These are phyloP conservation scores for Hermodice carunculata DNA, from an alignment of 2,888 invertebrate genomes.

Conservation along the genomic window DNA sequence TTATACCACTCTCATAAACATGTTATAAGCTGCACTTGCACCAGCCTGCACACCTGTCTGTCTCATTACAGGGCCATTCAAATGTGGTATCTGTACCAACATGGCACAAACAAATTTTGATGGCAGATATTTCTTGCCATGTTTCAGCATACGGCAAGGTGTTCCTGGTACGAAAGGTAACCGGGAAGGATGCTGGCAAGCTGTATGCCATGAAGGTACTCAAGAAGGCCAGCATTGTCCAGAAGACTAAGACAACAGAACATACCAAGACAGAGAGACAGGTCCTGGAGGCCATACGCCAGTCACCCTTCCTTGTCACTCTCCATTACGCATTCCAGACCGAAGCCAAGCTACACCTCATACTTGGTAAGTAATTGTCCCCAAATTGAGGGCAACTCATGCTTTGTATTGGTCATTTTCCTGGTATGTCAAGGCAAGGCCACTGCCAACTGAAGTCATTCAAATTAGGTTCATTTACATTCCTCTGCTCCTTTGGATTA, in stretches of 20 bases:
- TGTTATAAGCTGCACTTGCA: no score
- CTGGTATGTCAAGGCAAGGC: no score
- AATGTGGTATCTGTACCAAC: no score
- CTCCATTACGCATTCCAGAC: conserved; percentile 99
- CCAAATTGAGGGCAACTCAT: no score
- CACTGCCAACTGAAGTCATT: no score
- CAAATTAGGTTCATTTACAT: no score
- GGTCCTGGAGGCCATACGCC: conserved; percentile 94
- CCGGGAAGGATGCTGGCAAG: conserved; percentile 85
- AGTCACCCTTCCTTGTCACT: conserved; percentile 95
- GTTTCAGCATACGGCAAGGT: conserved; percentile 77
- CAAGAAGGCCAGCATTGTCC: conserved; percentile 94
- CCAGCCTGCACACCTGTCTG: no score
- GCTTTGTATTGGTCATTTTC: no score
- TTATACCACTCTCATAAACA: no score
- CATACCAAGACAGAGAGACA: conserved; percentile 97
- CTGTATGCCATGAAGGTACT: conserved; percentile 99
- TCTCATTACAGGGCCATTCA: no score
- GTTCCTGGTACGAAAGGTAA: conserved; percentile 93
- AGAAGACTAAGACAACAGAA: conserved; percentile 76
- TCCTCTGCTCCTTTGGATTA: no score
- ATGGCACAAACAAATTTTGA: background rate
- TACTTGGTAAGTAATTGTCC: conserved; percentile 90
- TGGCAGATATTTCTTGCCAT: no score
- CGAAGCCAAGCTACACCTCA: conserved; percentile 94